phyloP scores from a whole-genome alignment of 2,113 vertebrate genomes.

The Hypocryptadius cinnamomeus region DNA sequence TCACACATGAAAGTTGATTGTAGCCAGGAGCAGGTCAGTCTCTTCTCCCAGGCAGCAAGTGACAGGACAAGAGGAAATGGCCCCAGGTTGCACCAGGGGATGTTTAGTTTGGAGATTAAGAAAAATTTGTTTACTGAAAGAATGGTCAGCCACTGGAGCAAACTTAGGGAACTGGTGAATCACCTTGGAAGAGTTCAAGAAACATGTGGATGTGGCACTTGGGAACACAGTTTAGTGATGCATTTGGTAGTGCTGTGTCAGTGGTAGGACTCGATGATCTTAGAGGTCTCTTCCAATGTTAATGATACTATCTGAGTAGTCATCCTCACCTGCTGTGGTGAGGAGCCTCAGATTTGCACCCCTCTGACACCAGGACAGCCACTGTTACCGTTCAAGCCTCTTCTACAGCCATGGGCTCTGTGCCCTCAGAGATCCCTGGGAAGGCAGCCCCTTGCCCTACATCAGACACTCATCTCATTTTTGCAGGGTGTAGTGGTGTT shows the following conservation, averaged over 20 bases:
- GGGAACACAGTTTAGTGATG: not conserved
- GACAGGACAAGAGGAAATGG: not conserved
- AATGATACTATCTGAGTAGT: not conserved
- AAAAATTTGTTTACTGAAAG: not conserved
- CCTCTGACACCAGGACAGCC: not conserved
- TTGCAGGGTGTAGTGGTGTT: not conserved
- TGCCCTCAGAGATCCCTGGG: not conserved
- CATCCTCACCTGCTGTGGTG: not conserved
- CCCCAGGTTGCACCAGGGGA: not conserved
- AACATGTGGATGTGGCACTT: not conserved
- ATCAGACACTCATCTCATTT: not conserved
- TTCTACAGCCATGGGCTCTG: not conserved
- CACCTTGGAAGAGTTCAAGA: not conserved
- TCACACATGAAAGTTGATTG: rapidly evolving
- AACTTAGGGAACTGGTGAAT: not conserved
- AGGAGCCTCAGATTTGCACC: not conserved
- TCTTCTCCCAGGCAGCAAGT: not conserved
- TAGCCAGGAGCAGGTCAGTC: not conserved
- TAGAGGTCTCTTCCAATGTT: not conserved
- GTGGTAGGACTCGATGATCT: not conserved
- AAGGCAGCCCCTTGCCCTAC: not conserved
- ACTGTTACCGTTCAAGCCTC: not conserved
- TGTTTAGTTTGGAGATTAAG: not conserved
- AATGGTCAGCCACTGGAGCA: not conserved
- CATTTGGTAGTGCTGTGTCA: not conserved